Percentiles rank a stretch among this genome's conserved stretches.
These are phyloP conservation scores for Amphiprion ocellaris DNA, from an alignment of 2,113 vertebrate species.

Conservation along the genomic window DNA sequence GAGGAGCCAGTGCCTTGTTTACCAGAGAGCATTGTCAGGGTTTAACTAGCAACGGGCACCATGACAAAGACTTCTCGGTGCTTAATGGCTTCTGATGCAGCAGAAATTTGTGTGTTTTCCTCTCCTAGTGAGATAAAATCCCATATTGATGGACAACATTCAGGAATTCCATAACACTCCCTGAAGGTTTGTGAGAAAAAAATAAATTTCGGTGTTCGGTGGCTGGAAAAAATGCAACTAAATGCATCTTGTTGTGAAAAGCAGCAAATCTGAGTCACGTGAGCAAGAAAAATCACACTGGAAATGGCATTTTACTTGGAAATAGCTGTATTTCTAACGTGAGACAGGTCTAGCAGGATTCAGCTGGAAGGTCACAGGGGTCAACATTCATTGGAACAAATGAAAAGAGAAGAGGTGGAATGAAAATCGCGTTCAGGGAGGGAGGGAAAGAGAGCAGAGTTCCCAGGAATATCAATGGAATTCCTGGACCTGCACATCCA, in stretches of 20 bases:
- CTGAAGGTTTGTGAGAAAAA: not conserved
- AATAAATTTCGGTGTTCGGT: not conserved
- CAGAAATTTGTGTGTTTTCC: constrained; percentile 4
- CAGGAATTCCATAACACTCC: not conserved
- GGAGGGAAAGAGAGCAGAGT: constrained; percentile 24
- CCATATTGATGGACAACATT: not conserved
- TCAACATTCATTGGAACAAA: constrained; percentile 56
- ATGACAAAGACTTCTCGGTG: too few relatives aligned
- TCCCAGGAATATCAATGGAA: constrained; percentile 52
- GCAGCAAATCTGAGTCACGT: too few relatives aligned
- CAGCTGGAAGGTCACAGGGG: constrained; percentile 37
- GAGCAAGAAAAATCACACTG: too few relatives aligned
- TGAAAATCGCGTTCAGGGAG: constrained; percentile 3
- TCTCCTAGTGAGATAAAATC: constrained; percentile 12
- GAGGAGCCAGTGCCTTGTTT: too few relatives aligned
- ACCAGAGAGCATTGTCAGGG: too few relatives aligned
- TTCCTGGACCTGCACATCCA: constrained; percentile 48
- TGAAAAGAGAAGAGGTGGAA: constrained; percentile 42
- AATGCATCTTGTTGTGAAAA: too few relatives aligned
- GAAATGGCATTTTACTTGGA: too few relatives aligned
- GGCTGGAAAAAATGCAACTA: not conserved
- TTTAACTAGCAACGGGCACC: too few relatives aligned
- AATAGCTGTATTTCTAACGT: too few relatives aligned
- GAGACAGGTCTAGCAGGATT: not conserved
- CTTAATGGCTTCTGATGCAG: too few relatives aligned